Base-by-base conservation (phyloP, 2,888 invertebrate genomes). In the Escarpia spicata region DNA sequence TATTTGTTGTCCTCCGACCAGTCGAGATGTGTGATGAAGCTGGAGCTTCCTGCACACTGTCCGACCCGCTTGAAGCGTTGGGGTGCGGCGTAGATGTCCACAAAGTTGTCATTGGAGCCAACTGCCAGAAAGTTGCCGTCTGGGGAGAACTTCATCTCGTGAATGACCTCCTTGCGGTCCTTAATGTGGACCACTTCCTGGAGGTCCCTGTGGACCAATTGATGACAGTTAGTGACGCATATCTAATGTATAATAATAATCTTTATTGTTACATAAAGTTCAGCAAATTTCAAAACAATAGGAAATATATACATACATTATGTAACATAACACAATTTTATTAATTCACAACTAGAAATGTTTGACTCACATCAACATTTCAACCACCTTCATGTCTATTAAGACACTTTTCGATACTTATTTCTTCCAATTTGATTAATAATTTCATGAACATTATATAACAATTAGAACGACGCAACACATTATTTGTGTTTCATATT, bases 1-100 rank as follows among this genome's bases (percentile, higher is more conserved):
- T 96, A 96, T 93, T 95, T 95, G 94, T 96, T 96, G 94, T 96
- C 96, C 91, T 95, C 95, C 0, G 96, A 96, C 97, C 97, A 97
- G 94, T 97, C 97, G n/a, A 97, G 93, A 94, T 97, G 97, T 0
- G 96, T 97, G 93, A 97, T 96, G 94, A 96, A 96, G 94, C 96
- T 96, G n/a, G 96, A 96, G 93, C 95, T 96, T 3, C 96, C 97
- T 2, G 95, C 94, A 93, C 97, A 96, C 10, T 95, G 95, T 8
- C 96, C 96, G 12, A 96, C 95, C 91, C 58, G 94, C 94, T 96
- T 96, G 94, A 95, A 96, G 12, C 95, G 94, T 94, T 96, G 96
- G 10, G 95, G 95, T 15, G 95, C 95, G 0, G 96, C 95, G 94
- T 97, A 97, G 90, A 97, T 95, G 93, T 96, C 96, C 26, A 97